Evolutionary conservation across 2,888 invertebrate genomes (phyloP), one percentile per base, ranked within the genome.

Genomic region (Cephus pulcher): DNA sequence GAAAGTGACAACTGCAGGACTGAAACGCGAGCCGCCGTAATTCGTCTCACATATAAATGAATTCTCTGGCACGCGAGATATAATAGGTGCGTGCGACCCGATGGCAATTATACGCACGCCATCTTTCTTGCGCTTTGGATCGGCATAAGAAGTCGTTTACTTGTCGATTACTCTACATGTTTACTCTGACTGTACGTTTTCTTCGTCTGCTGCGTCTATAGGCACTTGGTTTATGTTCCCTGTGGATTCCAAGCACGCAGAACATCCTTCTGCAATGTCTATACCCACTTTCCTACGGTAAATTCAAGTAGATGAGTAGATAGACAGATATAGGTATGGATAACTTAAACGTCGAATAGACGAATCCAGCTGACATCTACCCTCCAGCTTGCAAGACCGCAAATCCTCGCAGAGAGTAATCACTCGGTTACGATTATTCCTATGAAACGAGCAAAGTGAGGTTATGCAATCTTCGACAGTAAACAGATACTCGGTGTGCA

Each of bases 381-480:
- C 23, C 23, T 56, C 56, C 9, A 56, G 56, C 56, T 2, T 56
- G 9, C 0, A 56, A 56, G 6, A 56, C 9, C 56, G 23, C 56
- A 56, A 56, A 56, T 56, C 23, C 23, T 56, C 23, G 23, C 56
- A 2, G 56, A 56, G 23, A 56, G 23, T 56, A 56, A 56, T 56
- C 56, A 56, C 56, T 23, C 23, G 9, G 23, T 56, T 56, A 56
- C 56, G 56, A 71, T 71, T 33, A 71, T 71, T 11, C 40, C 76
- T 75, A 76, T 68, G 78, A 80, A 80, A 80, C 71, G 69, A 74
- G 74, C 70, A 78, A 76, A 80, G 74, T 76, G 75, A 35, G 76
- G 74, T 80, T 78, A 76, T 71, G 80, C 75, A 78, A 80, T 78
- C 80, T 76, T 35, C 40, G 12, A 15, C 3, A 32, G 34, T 35